These are phyloP conservation scores for Labeo rohita DNA, from an alignment of 2,113 vertebrate species.

Conservation along the genomic window DNA sequence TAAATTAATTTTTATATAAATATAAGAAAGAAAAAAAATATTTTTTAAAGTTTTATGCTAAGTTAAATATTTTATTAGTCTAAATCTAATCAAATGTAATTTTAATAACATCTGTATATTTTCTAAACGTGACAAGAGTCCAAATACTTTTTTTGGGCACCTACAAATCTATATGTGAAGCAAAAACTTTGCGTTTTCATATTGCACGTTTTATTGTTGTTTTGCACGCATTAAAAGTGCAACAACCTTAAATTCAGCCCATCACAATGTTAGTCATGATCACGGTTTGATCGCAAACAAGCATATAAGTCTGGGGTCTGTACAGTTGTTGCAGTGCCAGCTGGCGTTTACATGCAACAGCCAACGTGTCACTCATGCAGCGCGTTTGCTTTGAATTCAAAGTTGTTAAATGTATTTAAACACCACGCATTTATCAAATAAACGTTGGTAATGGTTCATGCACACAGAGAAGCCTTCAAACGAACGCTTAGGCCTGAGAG, in stretches of 20 bases:
- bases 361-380: slow-evolving; percentile 67
- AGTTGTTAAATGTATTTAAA: background rate
- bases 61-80: too few relatives aligned
- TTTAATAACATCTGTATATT: background rate
- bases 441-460: background rate
- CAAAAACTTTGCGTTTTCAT: background rate
- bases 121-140: background rate
- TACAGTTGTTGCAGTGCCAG: background rate
- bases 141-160: background rate
- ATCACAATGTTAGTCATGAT: background rate
- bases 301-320: background rate
- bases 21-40: too few relatives aligned
- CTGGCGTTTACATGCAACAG: slow-evolving; percentile 52
- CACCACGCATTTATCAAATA: background rate
- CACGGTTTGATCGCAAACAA: slow-evolving; percentile 33
- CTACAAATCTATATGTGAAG: background rate
- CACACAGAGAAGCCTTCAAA: background rate
- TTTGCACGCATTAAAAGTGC: background rate
- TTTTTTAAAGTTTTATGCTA: too few relatives aligned
- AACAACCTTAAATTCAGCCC: background rate
- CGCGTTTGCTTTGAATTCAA: slow-evolving; percentile 38
- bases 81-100: too few relatives aligned
- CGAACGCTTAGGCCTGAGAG: slow-evolving; percentile 58
- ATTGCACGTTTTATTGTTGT: background rate
- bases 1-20: too few relatives aligned